phyloP scores from a whole-genome alignment of 2,888 invertebrate species.

The Pammene fasciana region DNA sequence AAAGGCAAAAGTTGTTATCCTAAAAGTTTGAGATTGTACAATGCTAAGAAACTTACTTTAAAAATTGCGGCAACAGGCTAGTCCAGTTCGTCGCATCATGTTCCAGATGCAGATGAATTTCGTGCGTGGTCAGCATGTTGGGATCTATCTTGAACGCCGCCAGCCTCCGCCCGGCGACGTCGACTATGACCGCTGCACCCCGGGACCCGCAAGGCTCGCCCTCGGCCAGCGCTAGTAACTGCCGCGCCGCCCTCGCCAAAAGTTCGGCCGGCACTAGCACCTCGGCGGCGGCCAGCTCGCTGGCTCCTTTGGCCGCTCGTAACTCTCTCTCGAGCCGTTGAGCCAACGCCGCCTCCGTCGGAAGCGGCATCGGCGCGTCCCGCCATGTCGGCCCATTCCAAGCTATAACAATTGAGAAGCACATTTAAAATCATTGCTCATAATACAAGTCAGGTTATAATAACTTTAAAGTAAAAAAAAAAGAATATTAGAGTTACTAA shows the following conservation, averaged over 20 bases:
- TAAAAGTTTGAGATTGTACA: no score
- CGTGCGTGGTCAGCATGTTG: constrained; percentile 94
- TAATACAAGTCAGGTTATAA: neutral
- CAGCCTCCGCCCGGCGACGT: constrained; percentile 90
- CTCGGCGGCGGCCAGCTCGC: constrained; percentile 91
- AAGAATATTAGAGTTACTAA: no score
- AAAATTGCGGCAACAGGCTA: constrained; percentile 92
- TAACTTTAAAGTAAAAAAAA: no score
- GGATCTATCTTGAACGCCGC: constrained; percentile 94
- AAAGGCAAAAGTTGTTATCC: no score
- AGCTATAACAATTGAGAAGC: constrained; percentile 67
- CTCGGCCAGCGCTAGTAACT: constrained; percentile 92
- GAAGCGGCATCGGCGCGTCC: constrained; percentile 78
- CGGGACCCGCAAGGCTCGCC: constrained; percentile 95
- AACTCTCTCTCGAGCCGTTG: constrained; percentile 90
- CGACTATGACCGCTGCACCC: constrained; percentile 93
- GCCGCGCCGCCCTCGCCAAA: constrained; percentile 89
- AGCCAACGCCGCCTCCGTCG: constrained; percentile 87
- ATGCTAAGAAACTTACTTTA: constrained; percentile 87
- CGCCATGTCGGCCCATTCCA: constrained; percentile 79
- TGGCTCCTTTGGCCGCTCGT: constrained; percentile 90
- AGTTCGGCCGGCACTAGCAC: constrained; percentile 93
- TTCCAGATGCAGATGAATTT: constrained; percentile 93
- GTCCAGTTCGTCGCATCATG: constrained; percentile 95
- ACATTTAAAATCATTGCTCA: constrained; percentile 46